Evolutionary conservation across 2,113 vertebrate species (phyloP).

Genomic region (Hyla sarda): DNA sequence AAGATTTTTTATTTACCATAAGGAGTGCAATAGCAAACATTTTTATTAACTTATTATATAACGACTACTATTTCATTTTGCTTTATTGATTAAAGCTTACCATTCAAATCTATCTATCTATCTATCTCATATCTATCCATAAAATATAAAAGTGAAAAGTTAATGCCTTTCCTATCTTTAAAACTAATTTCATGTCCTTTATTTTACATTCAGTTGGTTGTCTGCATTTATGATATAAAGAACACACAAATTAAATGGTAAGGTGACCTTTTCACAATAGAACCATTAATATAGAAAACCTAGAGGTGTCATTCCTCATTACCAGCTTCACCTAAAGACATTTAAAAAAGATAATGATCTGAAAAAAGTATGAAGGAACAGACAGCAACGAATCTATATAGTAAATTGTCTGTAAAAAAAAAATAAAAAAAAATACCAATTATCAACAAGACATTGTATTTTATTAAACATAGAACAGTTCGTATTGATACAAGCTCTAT

Average conservation of each 20-base stretch:
- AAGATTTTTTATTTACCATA: too few relatives aligned
- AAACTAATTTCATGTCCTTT: constrained; percentile 36
- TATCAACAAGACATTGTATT: not conserved
- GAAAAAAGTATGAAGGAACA: constrained; percentile 62
- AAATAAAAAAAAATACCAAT: constrained; percentile 34
- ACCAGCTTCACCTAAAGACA: constrained; percentile 62
- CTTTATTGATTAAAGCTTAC: too few relatives aligned
- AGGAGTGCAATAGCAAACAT: too few relatives aligned
- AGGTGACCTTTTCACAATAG: constrained; percentile 77
- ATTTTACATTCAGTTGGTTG: constrained; percentile 74
- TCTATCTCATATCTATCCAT: not conserved
- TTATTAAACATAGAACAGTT: not conserved
- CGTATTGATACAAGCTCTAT: constrained; percentile 35
- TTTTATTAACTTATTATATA: too few relatives aligned
- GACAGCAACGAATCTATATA: constrained; percentile 51
- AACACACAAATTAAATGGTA: constrained; percentile 70
- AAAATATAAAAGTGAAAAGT: not conserved
- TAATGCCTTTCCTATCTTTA: not conserved
- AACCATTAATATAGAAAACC: constrained; percentile 75
- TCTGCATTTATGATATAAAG: constrained; percentile 74
- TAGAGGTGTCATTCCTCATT: constrained; percentile 67
- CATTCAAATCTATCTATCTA: too few relatives aligned
- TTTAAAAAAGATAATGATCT: constrained; percentile 67
- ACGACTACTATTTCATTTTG: too few relatives aligned
- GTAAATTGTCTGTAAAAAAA: constrained; percentile 56